A percentile compares a stretch with the other conserved stretches of the same genome.
These are phyloP conservation scores for Psix sp. DNA, from an alignment of 1,140 invertebrate genomes.

Conservation along the genomic window DNA sequence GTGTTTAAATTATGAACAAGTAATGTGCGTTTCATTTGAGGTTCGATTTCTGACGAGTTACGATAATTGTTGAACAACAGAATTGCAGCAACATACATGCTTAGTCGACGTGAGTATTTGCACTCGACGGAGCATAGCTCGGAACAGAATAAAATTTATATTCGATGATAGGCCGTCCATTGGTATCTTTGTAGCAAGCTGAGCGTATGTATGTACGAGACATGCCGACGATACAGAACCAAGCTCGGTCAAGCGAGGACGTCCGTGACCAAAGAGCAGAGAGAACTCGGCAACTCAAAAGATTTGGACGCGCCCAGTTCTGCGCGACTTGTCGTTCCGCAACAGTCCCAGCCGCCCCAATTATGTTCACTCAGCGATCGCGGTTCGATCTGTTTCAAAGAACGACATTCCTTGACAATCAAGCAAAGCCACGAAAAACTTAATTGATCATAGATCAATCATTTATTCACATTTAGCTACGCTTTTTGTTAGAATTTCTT, in stretches of 20 bases:
- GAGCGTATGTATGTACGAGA: conserved; percentile 28
- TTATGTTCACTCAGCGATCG: conserved; percentile 47
- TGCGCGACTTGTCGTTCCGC: conserved; percentile 33
- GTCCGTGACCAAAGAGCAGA: conserved; percentile 33
- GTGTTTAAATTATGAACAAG: conserved; percentile 29
- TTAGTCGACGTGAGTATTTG: conserved; percentile 35
- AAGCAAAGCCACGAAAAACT: conserved; percentile 40
- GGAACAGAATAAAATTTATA: conserved; percentile 42
- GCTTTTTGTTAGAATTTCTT: conserved; percentile 7
- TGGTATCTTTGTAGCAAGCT: conserved; percentile 41
- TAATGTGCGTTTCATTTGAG: neutral
- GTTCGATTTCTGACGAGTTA: conserved; percentile 45
- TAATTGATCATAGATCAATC: conserved; percentile 60
- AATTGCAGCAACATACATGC: conserved; percentile 22
- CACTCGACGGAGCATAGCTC: conserved; percentile 31
- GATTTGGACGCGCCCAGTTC: conserved; percentile 43
- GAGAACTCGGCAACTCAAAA: conserved; percentile 37
- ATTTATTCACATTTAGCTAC: conserved; percentile 39
- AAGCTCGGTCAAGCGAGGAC: conserved; percentile 28
- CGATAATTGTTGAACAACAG: conserved; percentile 39
- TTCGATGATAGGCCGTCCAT: conserved; percentile 38
- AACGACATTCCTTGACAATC: conserved; percentile 51
- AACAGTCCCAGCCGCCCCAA: conserved; percentile 36
- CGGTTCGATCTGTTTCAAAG: conserved; percentile 42
- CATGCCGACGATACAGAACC: conserved; percentile 25